phyloP scores from a whole-genome alignment of 2,888 invertebrate species.

The Nymphalis polychloros region DNA sequence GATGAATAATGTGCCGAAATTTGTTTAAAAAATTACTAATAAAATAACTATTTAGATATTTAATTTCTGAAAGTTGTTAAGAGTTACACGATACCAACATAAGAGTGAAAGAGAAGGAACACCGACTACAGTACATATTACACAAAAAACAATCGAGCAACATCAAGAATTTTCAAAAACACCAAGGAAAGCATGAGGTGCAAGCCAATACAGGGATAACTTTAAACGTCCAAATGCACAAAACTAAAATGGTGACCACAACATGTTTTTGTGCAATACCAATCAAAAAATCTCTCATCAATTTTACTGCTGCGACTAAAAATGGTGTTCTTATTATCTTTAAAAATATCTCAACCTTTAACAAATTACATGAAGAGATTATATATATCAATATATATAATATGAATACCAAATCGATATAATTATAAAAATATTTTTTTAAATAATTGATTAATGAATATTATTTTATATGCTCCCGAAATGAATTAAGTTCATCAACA shows the following conservation, averaged over 20 bases:
- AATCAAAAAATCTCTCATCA: conserved; percentile 59
- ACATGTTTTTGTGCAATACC: conserved; percentile 63
- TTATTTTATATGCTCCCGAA: no score
- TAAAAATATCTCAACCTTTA: not conserved
- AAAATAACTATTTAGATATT: not conserved
- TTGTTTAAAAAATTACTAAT: not conserved
- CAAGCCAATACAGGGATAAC: conserved; percentile 71
- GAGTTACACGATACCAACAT: conserved; percentile 46
- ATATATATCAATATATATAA: no score
- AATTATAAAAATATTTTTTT: no score
- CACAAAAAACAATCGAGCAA: conserved; percentile 62
- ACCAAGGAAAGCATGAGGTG: conserved; percentile 70
- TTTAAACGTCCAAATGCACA: conserved; percentile 55
- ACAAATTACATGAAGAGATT: no score
- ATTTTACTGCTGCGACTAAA: conserved; percentile 36
- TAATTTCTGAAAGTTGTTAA: conserved; percentile 16
- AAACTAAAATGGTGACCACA: conserved; percentile 48
- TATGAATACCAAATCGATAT: no score
- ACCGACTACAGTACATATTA: conserved; percentile 70
- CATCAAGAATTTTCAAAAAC: conserved; percentile 43
- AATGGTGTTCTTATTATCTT: conserved; percentile 33
- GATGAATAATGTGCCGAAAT: not conserved
- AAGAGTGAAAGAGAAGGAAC: conserved; percentile 80
- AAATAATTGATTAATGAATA: no score
- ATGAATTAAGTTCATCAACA: not conserved